These are phyloP conservation scores for Cactoblastis cactorum DNA, from an alignment of 2,888 invertebrate genomes.

Conservation along the genomic window DNA sequence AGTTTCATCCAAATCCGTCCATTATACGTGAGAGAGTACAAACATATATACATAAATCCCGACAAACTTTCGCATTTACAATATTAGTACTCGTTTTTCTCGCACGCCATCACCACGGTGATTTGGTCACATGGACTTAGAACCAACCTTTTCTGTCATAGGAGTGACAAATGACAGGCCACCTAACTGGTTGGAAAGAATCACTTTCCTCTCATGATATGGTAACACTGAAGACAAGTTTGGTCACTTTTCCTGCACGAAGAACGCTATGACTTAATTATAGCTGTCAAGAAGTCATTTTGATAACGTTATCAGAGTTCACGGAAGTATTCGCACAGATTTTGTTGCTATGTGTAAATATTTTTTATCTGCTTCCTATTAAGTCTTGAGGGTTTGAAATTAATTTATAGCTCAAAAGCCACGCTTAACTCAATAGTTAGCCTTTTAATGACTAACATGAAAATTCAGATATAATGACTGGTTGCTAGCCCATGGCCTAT, in stretches of 20 bases:
- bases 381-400: neutral
- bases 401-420: too few species aligned
- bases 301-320: slow-evolving; percentile 21
- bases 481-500: too few species aligned
- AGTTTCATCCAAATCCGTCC: too few species aligned
- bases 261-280: slow-evolving; percentile 36
- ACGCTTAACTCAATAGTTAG: too few species aligned
- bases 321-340: slow-evolving; percentile 5
- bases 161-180: slow-evolving; percentile 21
- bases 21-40: too few species aligned
- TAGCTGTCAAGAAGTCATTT: slow-evolving; percentile 27
- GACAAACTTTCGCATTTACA: too few species aligned
- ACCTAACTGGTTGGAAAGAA: slow-evolving; percentile 28
- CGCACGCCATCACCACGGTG: neutral
- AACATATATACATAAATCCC: too few species aligned
- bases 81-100: too few species aligned
- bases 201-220: slow-evolving; percentile 32
- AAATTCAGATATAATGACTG: too few species aligned
- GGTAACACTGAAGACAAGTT: slow-evolving; percentile 26
- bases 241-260: slow-evolving; percentile 36
- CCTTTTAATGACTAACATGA: too few species aligned
- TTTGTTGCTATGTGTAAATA: slow-evolving; percentile 1
- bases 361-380: neutral
- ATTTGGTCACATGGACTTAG: neutral
- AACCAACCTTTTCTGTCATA: slow-evolving; percentile 25